These are phyloP conservation scores for Tupiocoris notatus DNA, from an alignment of 2,888 invertebrate species.

Conservation along the genomic window DNA sequence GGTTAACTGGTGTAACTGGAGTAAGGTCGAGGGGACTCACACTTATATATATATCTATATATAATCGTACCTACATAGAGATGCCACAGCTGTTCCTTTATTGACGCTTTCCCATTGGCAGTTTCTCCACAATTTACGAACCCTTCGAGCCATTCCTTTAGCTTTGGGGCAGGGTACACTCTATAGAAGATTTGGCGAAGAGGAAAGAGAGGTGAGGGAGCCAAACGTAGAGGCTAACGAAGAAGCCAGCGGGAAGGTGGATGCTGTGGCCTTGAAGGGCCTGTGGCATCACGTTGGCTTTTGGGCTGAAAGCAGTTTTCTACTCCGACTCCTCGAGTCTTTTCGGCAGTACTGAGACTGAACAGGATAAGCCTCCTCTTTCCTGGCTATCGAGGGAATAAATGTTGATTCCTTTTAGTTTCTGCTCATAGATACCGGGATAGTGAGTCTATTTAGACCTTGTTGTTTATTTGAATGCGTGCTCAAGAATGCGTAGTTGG, in stretches of 20 bases:
- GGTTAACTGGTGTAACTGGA: not conserved
- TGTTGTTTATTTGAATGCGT: too few relatives aligned
- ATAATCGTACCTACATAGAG: slow-evolving; percentile 8
- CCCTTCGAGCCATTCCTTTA: not conserved
- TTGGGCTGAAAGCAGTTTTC: not conserved
- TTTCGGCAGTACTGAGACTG: not conserved
- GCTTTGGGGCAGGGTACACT: not conserved
- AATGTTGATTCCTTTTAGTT: too few relatives aligned
- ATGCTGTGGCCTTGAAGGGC: not conserved
- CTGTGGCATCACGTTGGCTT: not conserved
- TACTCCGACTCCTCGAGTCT: not conserved
- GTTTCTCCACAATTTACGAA: slow-evolving; percentile 16
- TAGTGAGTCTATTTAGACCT: too few relatives aligned
- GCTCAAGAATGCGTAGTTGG: too few relatives aligned
- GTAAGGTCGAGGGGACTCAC: not conserved
- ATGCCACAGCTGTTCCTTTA: slow-evolving; percentile 37
- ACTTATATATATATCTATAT: not conserved
- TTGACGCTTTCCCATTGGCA: slow-evolving; percentile 21
- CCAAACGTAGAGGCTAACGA: not conserved
- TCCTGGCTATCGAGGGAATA: too few relatives aligned
- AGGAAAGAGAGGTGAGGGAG: not conserved
- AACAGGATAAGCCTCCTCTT: not conserved
- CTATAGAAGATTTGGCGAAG: not conserved
- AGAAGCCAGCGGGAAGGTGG: not conserved
- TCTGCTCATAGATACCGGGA: too few relatives aligned